phyloP scores from a whole-genome alignment of 2,113 vertebrate species.

The Piliocolobus tephrosceles region DNA sequence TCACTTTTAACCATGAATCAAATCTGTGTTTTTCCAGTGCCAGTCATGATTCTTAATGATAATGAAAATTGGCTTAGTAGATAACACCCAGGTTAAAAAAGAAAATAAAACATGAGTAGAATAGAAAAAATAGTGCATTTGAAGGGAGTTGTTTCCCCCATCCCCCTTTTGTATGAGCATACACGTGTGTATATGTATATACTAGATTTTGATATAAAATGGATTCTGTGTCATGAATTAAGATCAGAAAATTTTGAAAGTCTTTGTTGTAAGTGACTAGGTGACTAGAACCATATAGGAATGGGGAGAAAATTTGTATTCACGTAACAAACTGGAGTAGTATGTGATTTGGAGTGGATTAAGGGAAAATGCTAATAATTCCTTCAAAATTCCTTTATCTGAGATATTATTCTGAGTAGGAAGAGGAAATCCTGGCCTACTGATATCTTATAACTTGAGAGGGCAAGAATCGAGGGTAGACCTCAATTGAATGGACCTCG shows the following conservation, averaged over 20 bases:
- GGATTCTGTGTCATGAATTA: conserved; percentile 7
- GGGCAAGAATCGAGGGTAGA: not conserved
- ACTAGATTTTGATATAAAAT: conserved; percentile 27
- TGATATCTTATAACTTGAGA: not conserved
- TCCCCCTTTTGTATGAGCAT: not conserved
- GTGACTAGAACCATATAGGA: not conserved
- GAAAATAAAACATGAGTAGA: not conserved
- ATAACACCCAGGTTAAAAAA: not conserved
- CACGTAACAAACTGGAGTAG: not conserved
- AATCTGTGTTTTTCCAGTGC: conserved; percentile 2
- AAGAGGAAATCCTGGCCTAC: not conserved
- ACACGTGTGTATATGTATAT: not conserved
- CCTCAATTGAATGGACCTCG: not conserved
- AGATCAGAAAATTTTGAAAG: not conserved
- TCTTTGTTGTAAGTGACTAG: not conserved
- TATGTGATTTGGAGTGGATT: not conserved
- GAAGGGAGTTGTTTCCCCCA: not conserved
- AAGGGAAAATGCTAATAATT: not conserved
- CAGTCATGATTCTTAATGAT: not conserved
- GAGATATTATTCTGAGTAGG: not conserved
- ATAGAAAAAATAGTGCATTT: not conserved
- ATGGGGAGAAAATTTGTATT: not conserved
- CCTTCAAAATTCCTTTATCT: not conserved
- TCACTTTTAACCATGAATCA: not conserved
- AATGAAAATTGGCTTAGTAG: not conserved